Evolutionary conservation across 2,113 vertebrate species (phyloP).

Genomic region (Mohoua ochrocephala): DNA sequence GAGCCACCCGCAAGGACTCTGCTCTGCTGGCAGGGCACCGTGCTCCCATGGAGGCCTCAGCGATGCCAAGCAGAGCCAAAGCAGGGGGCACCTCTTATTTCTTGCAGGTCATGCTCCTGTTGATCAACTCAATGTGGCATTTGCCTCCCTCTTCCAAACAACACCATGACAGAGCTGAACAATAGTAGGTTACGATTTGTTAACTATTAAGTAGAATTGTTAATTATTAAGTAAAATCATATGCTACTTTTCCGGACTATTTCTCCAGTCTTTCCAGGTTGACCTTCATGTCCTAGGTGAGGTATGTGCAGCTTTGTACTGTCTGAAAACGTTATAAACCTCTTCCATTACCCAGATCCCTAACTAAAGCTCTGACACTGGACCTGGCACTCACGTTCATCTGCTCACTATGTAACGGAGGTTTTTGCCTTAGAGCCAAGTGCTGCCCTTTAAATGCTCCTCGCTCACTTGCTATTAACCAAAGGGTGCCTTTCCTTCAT

Average conservation of each 20-base stretch:
- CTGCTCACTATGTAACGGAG: not conserved
- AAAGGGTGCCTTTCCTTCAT: not conserved
- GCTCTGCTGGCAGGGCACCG: not conserved
- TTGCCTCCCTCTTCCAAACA: not conserved
- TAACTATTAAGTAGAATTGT: not conserved
- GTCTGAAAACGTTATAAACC: not conserved
- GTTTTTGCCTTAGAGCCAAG: not conserved
- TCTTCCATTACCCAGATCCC: not conserved
- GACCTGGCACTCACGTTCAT: fast-evolving
- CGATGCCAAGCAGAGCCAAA: not conserved
- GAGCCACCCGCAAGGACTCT: fast-evolving
- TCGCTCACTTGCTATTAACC: not conserved
- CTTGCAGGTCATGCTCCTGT: not conserved
- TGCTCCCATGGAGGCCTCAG: fast-evolving
- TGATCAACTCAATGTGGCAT: not conserved
- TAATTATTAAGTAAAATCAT: not conserved
- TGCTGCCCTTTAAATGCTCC: not conserved
- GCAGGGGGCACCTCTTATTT: not conserved
- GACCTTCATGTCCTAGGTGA: not conserved
- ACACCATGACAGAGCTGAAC: not conserved
- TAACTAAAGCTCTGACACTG: not conserved
- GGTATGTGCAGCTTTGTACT: not conserved
- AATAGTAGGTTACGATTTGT: fast-evolving
- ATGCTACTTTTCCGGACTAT: not conserved
- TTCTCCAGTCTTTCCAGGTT: not conserved